These are phyloP conservation scores for Hormiphora californensis DNA, from an alignment of 37 sponge, comb jelly and placozoan genomes.

Conservation along the genomic window DNA sequence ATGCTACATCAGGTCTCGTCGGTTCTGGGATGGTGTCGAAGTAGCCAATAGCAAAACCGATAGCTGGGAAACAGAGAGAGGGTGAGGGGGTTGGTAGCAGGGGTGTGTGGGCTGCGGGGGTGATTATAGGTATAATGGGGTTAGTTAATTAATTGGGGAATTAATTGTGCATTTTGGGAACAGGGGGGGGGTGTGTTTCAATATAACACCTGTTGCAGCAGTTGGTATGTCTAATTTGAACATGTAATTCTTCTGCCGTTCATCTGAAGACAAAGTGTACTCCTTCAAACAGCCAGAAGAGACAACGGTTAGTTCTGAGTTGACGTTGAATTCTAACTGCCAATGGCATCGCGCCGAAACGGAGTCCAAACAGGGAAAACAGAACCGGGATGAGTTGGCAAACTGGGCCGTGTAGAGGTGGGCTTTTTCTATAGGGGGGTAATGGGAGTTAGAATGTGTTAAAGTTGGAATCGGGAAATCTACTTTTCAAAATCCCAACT, in stretches of 20 bases:
- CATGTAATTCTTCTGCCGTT: slow-evolving; percentile 1
- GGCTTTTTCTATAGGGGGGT: not conserved
- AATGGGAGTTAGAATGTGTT: too few species aligned
- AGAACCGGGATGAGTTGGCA: slow-evolving; percentile 47
- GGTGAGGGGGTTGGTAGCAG: too few species aligned
- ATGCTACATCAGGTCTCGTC: slow-evolving; percentile 10
- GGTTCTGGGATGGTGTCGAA: slow-evolving; percentile 29
- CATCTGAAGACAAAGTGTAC: slow-evolving; percentile 37
- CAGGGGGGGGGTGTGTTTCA: too few species aligned
- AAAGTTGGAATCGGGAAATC: too few species aligned
- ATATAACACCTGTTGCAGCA: slow-evolving; percentile 35
- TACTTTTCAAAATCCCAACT: too few species aligned
- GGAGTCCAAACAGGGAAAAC: slow-evolving; percentile 46
- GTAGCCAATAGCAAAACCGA: slow-evolving; percentile 42
- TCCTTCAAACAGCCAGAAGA: slow-evolving; percentile 5
- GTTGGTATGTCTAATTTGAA: slow-evolving; percentile 10
- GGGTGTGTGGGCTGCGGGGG: too few species aligned
- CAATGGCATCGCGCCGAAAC: slow-evolving; percentile 48
- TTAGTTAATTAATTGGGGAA: too few species aligned
- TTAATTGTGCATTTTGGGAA: too few species aligned
- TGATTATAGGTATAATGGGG: too few species aligned
- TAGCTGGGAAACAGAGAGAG: too few species aligned
- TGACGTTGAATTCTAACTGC: slow-evolving; percentile 46
- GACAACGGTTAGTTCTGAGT: slow-evolving; percentile 13
- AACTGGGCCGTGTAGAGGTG: slow-evolving; percentile 45